Conservation (phyloP, 2,888 invertebrate species). For the Agonopterix arenella region DNA sequence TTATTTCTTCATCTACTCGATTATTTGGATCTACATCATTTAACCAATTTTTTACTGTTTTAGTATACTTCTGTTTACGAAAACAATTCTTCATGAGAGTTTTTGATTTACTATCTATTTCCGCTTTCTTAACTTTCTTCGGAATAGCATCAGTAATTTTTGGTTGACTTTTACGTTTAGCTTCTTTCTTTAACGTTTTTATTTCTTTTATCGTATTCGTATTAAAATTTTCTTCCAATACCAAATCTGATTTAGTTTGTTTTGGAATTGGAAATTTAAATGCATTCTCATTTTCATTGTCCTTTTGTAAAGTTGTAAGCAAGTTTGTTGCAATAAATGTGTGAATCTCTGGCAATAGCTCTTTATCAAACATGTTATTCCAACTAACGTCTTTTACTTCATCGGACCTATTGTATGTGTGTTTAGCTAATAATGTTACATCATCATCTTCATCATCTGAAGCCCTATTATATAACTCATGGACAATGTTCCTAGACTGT, state of each 20-base stretch:
- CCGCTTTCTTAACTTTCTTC: slow-evolving; percentile 27
- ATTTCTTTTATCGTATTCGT: slow-evolving; percentile 3
- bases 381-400: slow-evolving; percentile 30
- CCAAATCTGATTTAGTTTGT: neutral
- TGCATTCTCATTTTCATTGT: neutral
- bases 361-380: slow-evolving; percentile 51
- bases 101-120: slow-evolving; percentile 5
- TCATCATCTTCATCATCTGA: neutral
- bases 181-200: neutral
- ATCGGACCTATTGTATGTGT: neutral
- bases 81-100: slow-evolving; percentile 15
- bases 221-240: neutral
- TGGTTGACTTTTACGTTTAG: slow-evolving; percentile 18
- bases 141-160: slow-evolving; percentile 15
- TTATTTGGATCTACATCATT: slow-evolving; percentile 26
- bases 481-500: neutral
- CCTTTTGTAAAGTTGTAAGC: neutral
- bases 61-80: slow-evolving; percentile 46
- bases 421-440: neutral
- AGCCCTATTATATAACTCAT: neutral
- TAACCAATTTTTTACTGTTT: slow-evolving; percentile 52
- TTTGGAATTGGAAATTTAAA: neutral
- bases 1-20: slow-evolving; percentile 10
- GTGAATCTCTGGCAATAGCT: slow-evolving; percentile 26
- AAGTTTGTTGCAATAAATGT: neutral